Evolutionary conservation across 2,888 invertebrate genomes (phyloP).

Genomic region (Tetragonisca angustula): DNA sequence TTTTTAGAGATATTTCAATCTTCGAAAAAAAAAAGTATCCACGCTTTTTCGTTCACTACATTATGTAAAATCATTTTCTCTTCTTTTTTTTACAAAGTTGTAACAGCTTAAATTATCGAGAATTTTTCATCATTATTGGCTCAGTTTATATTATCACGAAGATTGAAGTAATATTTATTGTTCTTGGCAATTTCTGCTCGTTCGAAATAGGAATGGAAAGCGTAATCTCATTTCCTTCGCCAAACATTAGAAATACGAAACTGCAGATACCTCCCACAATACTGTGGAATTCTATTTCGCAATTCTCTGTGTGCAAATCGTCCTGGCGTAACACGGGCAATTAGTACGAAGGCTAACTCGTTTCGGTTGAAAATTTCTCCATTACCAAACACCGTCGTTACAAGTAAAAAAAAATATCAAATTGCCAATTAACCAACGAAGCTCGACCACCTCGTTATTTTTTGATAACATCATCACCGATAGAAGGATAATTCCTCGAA

Average conservation of each 20-base stretch:
- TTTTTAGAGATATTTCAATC: too few species aligned
- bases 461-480: conserved; percentile 2
- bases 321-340: conserved; percentile 2
- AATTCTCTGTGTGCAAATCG: conserved; percentile 1
- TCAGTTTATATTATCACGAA: too few species aligned
- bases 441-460: conserved; percentile 41
- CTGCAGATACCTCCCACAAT: background rate
- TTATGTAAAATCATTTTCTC: too few species aligned
- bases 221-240: background rate
- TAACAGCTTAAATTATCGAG: too few species aligned
- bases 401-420: conserved; percentile 38
- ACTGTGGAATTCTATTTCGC: background rate
- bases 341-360: background rate
- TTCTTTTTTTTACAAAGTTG: too few species aligned
- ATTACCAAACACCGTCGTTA: conserved; percentile 16
- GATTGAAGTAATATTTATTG: background rate
- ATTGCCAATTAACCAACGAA: conserved; percentile 42
- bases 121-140: too few species aligned
- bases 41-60: too few species aligned
- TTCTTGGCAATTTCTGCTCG: background rate
- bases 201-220: background rate
- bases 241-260: background rate
- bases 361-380: background rate
- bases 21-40: too few species aligned
- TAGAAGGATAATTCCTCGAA: conserved; percentile 26